These are phyloP conservation scores for Holothuria glaberrima DNA, from an alignment of 35 echinoderm and acorn worm species.

Conservation along the genomic window DNA sequence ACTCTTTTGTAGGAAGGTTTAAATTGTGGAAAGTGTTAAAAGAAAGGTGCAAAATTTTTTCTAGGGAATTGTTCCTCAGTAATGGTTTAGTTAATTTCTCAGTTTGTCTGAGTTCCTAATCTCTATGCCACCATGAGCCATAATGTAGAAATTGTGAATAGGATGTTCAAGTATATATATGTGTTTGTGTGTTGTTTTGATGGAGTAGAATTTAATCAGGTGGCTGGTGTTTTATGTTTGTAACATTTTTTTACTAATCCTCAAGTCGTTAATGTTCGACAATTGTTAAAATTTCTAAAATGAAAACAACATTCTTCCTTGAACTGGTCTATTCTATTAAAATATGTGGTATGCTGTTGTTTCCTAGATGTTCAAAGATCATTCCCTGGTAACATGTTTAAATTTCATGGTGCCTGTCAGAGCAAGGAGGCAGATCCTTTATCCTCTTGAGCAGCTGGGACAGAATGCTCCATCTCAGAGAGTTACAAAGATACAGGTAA, in stretches of 20 bases:
- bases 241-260: too few species aligned
- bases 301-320: background rate
- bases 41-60: background rate
- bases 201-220: too few species aligned
- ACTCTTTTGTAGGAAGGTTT: background rate
- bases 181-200: too few species aligned
- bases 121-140: too few species aligned
- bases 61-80: background rate
- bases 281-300: too few species aligned
- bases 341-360: background rate
- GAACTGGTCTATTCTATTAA: background rate
- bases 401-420: slow-evolving; percentile 98
- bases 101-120: too few species aligned
- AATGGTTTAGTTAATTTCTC: too few species aligned
- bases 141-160: too few species aligned
- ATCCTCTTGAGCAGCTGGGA: slow-evolving; percentile 84
- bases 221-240: too few species aligned
- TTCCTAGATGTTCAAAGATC: slow-evolving; percentile 58
- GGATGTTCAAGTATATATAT: too few species aligned
- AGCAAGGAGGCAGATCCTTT: slow-evolving; percentile 89
- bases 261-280: too few species aligned
- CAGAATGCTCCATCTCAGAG: slow-evolving; percentile 90
- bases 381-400: slow-evolving; percentile 87
- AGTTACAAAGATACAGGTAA: slow-evolving; percentile 90
- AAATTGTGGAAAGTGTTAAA: too few species aligned